These are phyloP conservation scores for Unio pictorum DNA, from an alignment of 2,888 invertebrate genomes.

Conservation along the genomic window DNA sequence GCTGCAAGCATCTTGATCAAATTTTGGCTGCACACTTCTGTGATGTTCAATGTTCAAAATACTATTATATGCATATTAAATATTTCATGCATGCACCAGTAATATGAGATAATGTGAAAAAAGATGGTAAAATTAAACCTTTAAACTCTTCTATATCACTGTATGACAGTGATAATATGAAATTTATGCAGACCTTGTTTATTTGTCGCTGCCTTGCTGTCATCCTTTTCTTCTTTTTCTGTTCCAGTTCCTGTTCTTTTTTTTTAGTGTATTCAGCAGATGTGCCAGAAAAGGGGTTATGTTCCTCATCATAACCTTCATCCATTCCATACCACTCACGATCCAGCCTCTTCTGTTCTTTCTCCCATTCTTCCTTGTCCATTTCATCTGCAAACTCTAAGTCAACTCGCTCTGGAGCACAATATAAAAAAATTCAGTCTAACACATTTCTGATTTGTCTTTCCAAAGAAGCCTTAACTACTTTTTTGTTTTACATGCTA, in stretches of 20 bases:
- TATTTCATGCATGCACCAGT: too few relatives aligned
- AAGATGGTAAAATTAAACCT: too few relatives aligned
- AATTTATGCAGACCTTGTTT: constrained; percentile 78
- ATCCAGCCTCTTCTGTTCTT: constrained; percentile 76
- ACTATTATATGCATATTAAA: too few relatives aligned
- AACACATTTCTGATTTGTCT: background rate
- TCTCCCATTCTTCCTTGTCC: constrained; percentile 74
- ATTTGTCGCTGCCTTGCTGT: constrained; percentile 97
- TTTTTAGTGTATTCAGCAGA: constrained; percentile 93
- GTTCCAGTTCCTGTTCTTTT: constrained; percentile 93
- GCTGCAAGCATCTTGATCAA: too few relatives aligned
- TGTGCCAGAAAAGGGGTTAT: constrained; percentile 89
- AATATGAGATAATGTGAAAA: too few relatives aligned
- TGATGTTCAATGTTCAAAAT: too few relatives aligned
- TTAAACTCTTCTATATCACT: too few relatives aligned
- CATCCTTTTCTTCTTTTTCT: constrained; percentile 90
- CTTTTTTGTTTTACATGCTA: too few relatives aligned
- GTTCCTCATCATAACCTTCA: constrained; percentile 83
- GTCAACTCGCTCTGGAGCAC: constrained; percentile 33
- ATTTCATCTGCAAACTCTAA: constrained; percentile 73
- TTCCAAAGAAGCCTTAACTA: too few relatives aligned
- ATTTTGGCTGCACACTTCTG: too few relatives aligned
- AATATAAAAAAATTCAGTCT: background rate
- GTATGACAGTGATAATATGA: background rate
- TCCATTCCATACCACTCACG: constrained; percentile 98